phyloP scores from a whole-genome alignment of 37 sponge, comb jelly and placozoan species.

The Bolinopsis microptera region DNA sequence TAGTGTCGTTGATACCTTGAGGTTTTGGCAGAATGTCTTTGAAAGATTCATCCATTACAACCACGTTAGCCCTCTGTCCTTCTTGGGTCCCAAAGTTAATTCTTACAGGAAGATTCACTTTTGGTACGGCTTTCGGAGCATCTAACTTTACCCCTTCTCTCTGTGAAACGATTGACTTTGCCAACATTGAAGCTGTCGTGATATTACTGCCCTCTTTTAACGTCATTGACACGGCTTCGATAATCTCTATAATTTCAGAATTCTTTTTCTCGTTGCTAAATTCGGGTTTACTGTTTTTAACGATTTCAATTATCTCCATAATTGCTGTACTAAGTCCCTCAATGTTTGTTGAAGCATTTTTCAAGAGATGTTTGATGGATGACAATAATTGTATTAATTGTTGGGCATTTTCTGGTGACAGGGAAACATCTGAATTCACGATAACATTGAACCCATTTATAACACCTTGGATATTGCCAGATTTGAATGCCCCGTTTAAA shows the following conservation, averaged over 20 bases:
- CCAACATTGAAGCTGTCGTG: background rate
- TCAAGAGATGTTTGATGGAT: background rate
- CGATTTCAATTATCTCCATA: background rate
- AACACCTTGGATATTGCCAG: background rate
- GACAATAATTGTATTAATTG: background rate
- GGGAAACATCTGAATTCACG: background rate
- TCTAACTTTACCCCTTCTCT: background rate
- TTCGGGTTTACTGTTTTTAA: background rate
- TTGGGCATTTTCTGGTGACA: background rate
- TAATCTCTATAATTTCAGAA: background rate
- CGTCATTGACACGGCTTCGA: background rate
- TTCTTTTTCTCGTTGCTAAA: background rate
- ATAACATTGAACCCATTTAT: background rate
- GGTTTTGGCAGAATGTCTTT: background rate
- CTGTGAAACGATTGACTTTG: background rate
- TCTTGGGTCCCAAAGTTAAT: background rate
- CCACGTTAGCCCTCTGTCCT: background rate
- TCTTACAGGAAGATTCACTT: background rate
- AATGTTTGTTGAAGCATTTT: background rate
- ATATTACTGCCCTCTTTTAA: background rate
- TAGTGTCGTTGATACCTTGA: background rate
- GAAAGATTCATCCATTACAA: background rate
- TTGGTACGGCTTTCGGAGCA: background rate
- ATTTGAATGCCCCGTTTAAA: background rate
- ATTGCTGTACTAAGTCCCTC: background rate